These are phyloP conservation scores for Oikopleura vanhoeffeni DNA, from an alignment of 23 tunicate genomes.

Conservation along the genomic window DNA sequence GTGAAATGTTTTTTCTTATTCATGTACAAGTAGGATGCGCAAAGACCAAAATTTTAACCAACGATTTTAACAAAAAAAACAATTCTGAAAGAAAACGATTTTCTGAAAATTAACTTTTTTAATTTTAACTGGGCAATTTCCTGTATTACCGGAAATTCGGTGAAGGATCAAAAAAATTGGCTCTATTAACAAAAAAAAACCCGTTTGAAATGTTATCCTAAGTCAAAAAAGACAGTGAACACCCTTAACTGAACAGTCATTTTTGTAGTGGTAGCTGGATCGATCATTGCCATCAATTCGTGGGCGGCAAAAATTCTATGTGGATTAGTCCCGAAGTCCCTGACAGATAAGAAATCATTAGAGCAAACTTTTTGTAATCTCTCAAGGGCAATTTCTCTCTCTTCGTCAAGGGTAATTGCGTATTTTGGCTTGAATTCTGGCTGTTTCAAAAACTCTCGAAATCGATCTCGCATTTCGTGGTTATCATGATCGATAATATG, in stretches of 20 bases:
- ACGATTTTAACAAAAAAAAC: not conserved
- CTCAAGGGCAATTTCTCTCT: slow-evolving; percentile 59
- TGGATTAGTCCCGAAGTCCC: slow-evolving; percentile 67
- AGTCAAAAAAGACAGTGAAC: not conserved
- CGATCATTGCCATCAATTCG: slow-evolving; percentile 66
- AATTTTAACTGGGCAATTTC: no score
- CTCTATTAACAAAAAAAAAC: no score
- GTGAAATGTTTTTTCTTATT: no score
- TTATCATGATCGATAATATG: slow-evolving; percentile 81
- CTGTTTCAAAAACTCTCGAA: slow-evolving; percentile 54
- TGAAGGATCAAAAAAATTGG: no score
- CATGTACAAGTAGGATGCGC: no score
- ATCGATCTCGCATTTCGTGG: slow-evolving; percentile 55
- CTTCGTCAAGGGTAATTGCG: slow-evolving; percentile 59
- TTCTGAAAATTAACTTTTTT: no score
- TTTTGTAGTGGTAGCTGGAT: slow-evolving; percentile 80
- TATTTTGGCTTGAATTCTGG: slow-evolving; percentile 57
- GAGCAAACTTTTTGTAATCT: slow-evolving; percentile 60
- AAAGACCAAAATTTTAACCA: no score
- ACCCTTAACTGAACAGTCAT: slow-evolving; percentile 59
- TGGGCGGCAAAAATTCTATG: slow-evolving; percentile 79
- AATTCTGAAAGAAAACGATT: not conserved
- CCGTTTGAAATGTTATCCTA: no score
- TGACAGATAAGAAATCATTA: slow-evolving; percentile 59
- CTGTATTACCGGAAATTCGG: no score